Evolutionary conservation across 2,113 vertebrate species (phyloP), one percentile per base, ranked within the genome.

Genomic region (Melanerpes formicivorus): DNA sequence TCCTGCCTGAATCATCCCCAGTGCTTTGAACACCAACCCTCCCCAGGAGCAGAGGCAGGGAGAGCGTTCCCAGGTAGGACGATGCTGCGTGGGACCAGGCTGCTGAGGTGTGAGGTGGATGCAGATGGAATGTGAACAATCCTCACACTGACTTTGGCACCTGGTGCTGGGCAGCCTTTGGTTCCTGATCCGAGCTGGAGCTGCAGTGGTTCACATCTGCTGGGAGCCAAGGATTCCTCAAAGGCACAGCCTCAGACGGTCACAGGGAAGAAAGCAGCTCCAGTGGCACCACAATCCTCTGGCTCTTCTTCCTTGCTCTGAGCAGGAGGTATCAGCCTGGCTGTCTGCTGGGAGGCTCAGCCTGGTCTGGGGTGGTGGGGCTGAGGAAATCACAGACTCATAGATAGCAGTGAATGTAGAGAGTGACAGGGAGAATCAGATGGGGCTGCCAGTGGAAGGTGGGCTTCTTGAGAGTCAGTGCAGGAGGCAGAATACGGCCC

Each of bases 11-110:
- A 14, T 13, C 1, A 8, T 54, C 70, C 17, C 2, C 26, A 8
- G 90, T 9, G 40, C 70, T 78, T 12, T 26, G 70, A 52, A n/a
- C 6, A 1, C 23, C 58, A 52, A 52, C 22, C 50, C 50, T 12
- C 7, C 34, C 3, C 7, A 0, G 44, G 21, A 64, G 75, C 44
- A 17, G 40, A 7, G 23, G 60, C n/a, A 2, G 29, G 52, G 48
- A 2, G 65, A 3, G 27, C 2, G 1, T 12, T 15, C 58, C 82
- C 25, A 3, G 32, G 37, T 3, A 1, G 10, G 1, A 11, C 1
- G 60, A 1, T 7, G 59, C 30, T 1, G 18, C 1, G 13, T 3
- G 17, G 63, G 54, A 27, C 32, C 54, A 1, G 21, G 2, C 10
- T 2, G 4, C 3, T 1, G 22, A 1, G 16, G 75, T 55, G 22